Evolutionary conservation across 2,113 vertebrate species (phyloP), one percentile per base, ranked within the genome.

Genomic region (Caranx ignobilis): DNA sequence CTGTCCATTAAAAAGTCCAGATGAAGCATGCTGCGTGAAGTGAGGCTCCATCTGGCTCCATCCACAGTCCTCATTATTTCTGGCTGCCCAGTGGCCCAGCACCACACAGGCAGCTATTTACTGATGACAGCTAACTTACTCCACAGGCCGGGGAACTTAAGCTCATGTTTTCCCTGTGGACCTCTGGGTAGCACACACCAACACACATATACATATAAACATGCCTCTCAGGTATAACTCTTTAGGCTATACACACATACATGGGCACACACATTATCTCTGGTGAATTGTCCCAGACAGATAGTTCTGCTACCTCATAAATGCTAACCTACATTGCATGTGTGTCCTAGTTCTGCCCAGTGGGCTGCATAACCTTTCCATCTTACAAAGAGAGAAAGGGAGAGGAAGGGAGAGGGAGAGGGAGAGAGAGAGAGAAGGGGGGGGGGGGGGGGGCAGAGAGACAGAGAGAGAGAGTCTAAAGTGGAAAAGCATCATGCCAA

Each of bases 61-160:
- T 88, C 84, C 34, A 80, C 68, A 56, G 66, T 70, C 81, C 88
- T 90, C 83, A 81, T 93, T 92, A 91, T 91, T 85, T 78, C 74
- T 84, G 68, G 75, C 81, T 78, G 84, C 81, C 85, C 89, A 87
- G 65, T 82, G 89, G 83, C 83, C 81, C 77, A 80, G 72, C 12
- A 81, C 75, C 79, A 87, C 88, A 85, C 87, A 84, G 72, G 74
- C 86, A 83, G 84, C 77, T 69, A 82, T 90, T 86, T 79, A 85
- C 85, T 84, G 63, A 81, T 73, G 87, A 90, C 89, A 88, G 62
- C 87, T 76, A 85, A 88, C 84, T 86, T 56, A 72, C 73, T 77
- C 71, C 70, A 73, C 73, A 69, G 67, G 83, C 63, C 21, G 0
- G 75, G 57, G 47, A 87, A 75, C 73, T 84, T 87, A 75, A 75